Conservation (phyloP, 2,113 vertebrate genomes). For the Oncorhynchus mykiss region DNA sequence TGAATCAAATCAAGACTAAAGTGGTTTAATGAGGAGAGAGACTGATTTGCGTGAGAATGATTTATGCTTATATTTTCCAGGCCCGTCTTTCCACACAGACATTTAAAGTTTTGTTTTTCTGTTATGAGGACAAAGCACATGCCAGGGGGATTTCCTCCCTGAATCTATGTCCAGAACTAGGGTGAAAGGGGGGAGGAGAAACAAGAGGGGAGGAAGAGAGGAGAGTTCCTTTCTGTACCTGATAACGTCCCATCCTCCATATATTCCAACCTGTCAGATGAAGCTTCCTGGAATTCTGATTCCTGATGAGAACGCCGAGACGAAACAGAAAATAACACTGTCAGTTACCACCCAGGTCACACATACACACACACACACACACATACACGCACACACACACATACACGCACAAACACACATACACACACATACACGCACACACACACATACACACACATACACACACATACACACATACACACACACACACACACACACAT, state of each 20-base stretch:
- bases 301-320: conserved; percentile 52
- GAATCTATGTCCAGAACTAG: conserved; percentile 20
- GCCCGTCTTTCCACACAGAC: conserved; percentile 24
- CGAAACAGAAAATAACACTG: conserved; percentile 44
- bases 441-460: too few species aligned
- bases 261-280: conserved; percentile 59
- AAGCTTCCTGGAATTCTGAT: conserved; percentile 68
- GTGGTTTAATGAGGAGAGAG: background rate
- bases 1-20: too few species aligned
- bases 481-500: too few species aligned
- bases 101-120: conserved; percentile 42
- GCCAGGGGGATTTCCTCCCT: conserved; percentile 28
- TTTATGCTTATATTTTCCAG: conserved; percentile 11
- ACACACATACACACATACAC: too few species aligned
- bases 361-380: background rate
- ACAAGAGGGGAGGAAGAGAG: conserved; percentile 32
- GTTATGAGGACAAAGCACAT: conserved; percentile 8
- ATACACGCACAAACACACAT: too few species aligned
- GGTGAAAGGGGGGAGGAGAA: background rate
- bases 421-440: too few species aligned
- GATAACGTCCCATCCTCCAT: conserved; percentile 74
- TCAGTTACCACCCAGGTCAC: conserved; percentile 35
- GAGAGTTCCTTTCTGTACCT: conserved; percentile 72
- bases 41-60: conserved; percentile 10
- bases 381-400: too few species aligned